Conservation (phyloP, 2,797 vertebrate genomes). For the Sarcoramphus papa region DNA sequence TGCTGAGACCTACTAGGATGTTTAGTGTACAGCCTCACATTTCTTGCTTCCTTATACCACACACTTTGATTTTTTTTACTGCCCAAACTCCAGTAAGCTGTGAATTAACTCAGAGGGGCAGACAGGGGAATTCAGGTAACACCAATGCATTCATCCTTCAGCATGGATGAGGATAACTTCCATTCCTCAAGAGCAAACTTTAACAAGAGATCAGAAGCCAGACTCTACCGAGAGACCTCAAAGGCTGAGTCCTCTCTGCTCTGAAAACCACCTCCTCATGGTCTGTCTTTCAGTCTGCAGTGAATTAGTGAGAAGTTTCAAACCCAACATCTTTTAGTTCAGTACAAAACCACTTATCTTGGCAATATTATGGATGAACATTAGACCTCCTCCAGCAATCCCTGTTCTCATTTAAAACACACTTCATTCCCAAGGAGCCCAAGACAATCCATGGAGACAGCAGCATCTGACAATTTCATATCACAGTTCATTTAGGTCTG, state of each 20-base stretch:
- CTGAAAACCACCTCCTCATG: neutral
- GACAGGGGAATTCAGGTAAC: neutral
- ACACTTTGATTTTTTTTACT: neutral
- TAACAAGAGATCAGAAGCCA: neutral
- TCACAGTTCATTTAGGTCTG: neutral
- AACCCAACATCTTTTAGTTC: neutral
- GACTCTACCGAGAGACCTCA: rapidly evolving
- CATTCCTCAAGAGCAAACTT: neutral
- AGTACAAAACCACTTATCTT: neutral
- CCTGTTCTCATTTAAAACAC: neutral
- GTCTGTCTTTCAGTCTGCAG: neutral
- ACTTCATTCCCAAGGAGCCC: neutral
- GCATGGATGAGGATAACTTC: neutral
- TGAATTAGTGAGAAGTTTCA: neutral
- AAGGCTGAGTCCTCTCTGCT: neutral
- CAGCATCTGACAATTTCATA: neutral
- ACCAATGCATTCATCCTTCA: neutral
- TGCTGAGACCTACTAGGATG: neutral
- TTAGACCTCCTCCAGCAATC: neutral
- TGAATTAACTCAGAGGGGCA: neutral
- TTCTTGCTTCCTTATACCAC: neutral
- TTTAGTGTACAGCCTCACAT: neutral
- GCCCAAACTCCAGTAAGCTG: neutral
- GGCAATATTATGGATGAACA: neutral
- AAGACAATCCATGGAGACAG: neutral